Evolutionary conservation across 2,113 vertebrate genomes (phyloP).

Genomic region (Leuciscus idus): DNA sequence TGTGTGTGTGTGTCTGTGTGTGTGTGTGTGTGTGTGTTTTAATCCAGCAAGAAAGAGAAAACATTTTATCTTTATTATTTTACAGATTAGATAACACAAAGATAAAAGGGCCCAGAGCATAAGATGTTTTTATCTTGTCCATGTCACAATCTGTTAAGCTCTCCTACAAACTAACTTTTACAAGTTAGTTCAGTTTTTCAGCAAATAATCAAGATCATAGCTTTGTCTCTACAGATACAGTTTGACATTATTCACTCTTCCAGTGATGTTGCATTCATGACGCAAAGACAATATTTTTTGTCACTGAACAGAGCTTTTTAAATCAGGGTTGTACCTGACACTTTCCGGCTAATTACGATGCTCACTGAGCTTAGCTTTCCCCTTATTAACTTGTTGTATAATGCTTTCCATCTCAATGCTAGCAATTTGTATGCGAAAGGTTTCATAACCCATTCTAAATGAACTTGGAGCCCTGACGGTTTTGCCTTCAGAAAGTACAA

Average conservation of each 20-base stretch:
- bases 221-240: not conserved
- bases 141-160: not conserved
- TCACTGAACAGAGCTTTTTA: conserved; percentile 13
- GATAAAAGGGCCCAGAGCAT: not conserved
- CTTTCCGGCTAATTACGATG: not conserved
- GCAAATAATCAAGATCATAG: not conserved
- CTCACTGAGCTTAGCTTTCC: not conserved
- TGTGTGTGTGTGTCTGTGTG: too few relatives aligned
- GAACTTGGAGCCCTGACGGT: not conserved
- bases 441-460: not conserved
- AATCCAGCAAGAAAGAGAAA: too few relatives aligned
- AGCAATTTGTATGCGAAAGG: not conserved
- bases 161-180: not conserved
- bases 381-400: conserved; percentile 24
- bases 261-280: not conserved
- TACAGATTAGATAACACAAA: not conserved
- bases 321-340: not conserved
- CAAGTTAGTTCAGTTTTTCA: not conserved
- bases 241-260: not conserved
- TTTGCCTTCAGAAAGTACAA: not conserved
- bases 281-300: not conserved
- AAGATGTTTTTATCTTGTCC: not conserved
- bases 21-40: too few relatives aligned
- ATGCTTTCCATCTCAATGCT: not conserved
- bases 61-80: not conserved